phyloP scores from a whole-genome alignment of 2,797 vertebrate genomes.

The Siniperca obscura region DNA sequence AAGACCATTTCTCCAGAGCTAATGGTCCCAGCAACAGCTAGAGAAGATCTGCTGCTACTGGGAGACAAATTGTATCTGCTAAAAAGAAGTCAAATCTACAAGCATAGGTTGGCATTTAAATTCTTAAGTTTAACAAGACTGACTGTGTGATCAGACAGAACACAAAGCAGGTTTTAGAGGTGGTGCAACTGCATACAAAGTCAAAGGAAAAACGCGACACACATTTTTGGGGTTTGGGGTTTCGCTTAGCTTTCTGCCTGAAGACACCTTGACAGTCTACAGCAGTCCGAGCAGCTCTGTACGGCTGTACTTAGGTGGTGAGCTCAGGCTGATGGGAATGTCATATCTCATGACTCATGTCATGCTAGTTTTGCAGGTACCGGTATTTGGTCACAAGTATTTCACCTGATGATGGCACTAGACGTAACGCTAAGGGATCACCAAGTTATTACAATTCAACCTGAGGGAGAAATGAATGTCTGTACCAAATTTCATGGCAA shows the following conservation, averaged over 20 bases:
- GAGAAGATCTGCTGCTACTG: slow-evolving; percentile 27
- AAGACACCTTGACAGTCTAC: background rate
- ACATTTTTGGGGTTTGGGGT: background rate
- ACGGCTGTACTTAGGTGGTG: background rate
- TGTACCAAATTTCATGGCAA: background rate
- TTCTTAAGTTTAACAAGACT: background rate
- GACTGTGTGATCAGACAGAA: background rate
- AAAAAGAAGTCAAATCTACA: background rate
- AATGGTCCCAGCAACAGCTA: background rate
- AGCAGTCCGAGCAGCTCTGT: background rate
- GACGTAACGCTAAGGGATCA: background rate
- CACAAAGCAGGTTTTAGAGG: background rate
- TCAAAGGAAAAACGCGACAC: background rate
- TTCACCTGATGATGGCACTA: background rate
- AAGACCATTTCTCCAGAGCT: slow-evolving; percentile 15
- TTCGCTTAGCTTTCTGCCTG: no score
- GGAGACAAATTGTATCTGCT: slow-evolving; percentile 3
- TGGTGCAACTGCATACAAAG: background rate
- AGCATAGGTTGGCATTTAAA: background rate
- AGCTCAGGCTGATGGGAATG: background rate
- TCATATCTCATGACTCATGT: background rate
- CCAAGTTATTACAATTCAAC: background rate
- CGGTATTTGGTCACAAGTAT: background rate
- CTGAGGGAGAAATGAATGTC: background rate
- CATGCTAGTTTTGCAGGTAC: background rate